Conservation (phyloP, 2,888 invertebrate species). For the Cephus sareptanus region DNA sequence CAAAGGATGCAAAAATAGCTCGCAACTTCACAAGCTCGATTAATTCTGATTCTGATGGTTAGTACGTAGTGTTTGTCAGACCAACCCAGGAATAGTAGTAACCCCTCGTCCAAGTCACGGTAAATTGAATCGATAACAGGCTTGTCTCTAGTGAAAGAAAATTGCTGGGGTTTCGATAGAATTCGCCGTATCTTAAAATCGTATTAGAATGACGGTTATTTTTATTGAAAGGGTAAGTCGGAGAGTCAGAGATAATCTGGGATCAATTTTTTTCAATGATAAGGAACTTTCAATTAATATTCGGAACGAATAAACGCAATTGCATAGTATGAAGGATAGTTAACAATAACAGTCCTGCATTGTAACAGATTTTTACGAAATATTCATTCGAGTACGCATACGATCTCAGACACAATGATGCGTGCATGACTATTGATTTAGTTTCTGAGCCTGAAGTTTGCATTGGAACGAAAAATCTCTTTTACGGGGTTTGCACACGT, state of each 20-base stretch:
- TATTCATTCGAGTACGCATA: not conserved
- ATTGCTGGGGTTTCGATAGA: not conserved
- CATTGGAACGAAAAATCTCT: not conserved
- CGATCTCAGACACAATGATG: not conserved
- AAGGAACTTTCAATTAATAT: not conserved
- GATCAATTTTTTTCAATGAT: not conserved
- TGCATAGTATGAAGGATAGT: not conserved
- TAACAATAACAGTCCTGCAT: not conserved
- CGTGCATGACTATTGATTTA: not conserved
- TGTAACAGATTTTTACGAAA: not conserved
- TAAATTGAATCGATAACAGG: constrained; percentile 21
- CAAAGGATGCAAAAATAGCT: not conserved
- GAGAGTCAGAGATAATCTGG: not conserved
- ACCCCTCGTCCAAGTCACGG: constrained; percentile 9
- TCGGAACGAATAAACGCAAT: not conserved
- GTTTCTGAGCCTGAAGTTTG: not conserved
- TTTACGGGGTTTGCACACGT: not conserved
- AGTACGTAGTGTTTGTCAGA: not conserved
- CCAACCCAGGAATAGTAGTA: not conserved
- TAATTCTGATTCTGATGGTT: not conserved
- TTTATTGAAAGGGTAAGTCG: not conserved
- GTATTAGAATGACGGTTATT: not conserved
- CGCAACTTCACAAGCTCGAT: not conserved
- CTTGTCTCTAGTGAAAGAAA: not conserved
- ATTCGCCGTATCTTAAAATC: not conserved